Percentiles rank a stretch among this genome's conserved stretches.
Evolutionary conservation across 2,888 invertebrate species (phyloP).

Genomic region (Vandiemenella viatica): DNA sequence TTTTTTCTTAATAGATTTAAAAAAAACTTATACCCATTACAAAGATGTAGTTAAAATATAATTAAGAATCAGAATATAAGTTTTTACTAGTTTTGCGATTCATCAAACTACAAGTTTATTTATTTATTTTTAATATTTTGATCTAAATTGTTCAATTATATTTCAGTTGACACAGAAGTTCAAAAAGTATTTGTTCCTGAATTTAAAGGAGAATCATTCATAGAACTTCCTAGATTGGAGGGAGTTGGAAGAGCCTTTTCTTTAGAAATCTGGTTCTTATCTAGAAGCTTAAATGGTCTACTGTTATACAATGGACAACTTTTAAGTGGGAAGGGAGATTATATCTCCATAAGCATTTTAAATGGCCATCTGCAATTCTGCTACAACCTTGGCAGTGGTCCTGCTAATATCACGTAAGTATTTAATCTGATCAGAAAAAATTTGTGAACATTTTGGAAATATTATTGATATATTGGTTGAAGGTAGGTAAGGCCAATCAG

Average conservation of each 20-base stretch:
- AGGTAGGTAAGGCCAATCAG: too few species aligned
- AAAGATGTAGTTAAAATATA: too few species aligned
- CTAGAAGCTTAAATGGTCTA: conserved; percentile 59
- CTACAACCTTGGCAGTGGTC: conserved; percentile 81
- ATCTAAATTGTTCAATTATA: conserved; percentile 12
- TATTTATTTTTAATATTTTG: too few species aligned
- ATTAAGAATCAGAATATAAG: too few species aligned
- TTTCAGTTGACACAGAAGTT: conserved; percentile 31
- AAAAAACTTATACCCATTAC: too few species aligned
- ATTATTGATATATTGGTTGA: too few species aligned
- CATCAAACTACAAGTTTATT: too few species aligned
- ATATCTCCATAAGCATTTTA: conserved; percentile 66
- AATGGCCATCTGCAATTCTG: conserved; percentile 71
- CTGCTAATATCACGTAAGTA: conserved; percentile 54
- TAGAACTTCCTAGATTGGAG: conserved; percentile 58
- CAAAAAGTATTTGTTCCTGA: conserved; percentile 47
- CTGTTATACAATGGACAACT: conserved; percentile 72
- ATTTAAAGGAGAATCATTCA: conserved; percentile 51
- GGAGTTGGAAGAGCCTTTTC: conserved; percentile 57
- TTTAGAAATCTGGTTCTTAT: conserved; percentile 73
- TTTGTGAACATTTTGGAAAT: too few species aligned
- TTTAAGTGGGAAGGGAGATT: conserved; percentile 58
- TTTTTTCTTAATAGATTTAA: too few species aligned
- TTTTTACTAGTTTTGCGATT: too few species aligned
- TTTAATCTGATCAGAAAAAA: too few species aligned